phyloP scores from a whole-genome alignment of 1,140 invertebrate species.

The Zaprionus nigranus region DNA sequence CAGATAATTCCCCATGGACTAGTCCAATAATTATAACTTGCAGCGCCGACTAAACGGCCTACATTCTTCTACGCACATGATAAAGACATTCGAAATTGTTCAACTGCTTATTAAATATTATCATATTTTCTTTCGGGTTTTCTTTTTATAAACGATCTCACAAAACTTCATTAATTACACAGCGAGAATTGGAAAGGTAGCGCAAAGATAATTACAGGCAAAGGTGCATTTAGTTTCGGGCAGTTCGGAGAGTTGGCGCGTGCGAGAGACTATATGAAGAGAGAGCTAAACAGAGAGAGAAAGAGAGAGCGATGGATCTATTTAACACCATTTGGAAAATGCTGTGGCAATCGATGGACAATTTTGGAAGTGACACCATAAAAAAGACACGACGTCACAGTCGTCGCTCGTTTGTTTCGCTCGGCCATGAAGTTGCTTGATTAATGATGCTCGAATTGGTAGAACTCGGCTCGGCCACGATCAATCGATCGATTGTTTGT shows the following conservation, averaged over 20 bases:
- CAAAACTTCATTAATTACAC: slow-evolving; percentile 71
- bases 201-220: slow-evolving; percentile 58
- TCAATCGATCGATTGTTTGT: slow-evolving; percentile 41
- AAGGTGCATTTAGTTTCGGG: slow-evolving; percentile 44
- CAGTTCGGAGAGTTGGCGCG: slow-evolving; percentile 29
- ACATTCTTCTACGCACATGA: slow-evolving; percentile 38
- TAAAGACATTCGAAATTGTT: slow-evolving; percentile 59
- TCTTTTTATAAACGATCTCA: slow-evolving; percentile 35
- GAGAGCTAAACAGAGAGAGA: slow-evolving; percentile 3
- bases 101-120: slow-evolving; percentile 55
- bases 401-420: slow-evolving; percentile 16
- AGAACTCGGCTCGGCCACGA: slow-evolving; percentile 29
- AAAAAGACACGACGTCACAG: slow-evolving; percentile 43
- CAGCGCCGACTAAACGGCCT: slow-evolving; percentile 19
- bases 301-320: slow-evolving; percentile 10
- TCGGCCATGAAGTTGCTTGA: slow-evolving; percentile 64
- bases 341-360: slow-evolving; percentile 38
- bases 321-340: slow-evolving; percentile 57
- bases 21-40: slow-evolving; percentile 55
- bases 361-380: slow-evolving; percentile 53
- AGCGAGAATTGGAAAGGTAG: slow-evolving; percentile 23
- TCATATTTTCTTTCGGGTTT: slow-evolving; percentile 47
- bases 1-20: slow-evolving; percentile 3
- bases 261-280: slow-evolving; percentile 8
- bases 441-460: slow-evolving; percentile 58